phyloP scores from a whole-genome alignment of 2,113 vertebrate species.

The Sciurus niger region DNA sequence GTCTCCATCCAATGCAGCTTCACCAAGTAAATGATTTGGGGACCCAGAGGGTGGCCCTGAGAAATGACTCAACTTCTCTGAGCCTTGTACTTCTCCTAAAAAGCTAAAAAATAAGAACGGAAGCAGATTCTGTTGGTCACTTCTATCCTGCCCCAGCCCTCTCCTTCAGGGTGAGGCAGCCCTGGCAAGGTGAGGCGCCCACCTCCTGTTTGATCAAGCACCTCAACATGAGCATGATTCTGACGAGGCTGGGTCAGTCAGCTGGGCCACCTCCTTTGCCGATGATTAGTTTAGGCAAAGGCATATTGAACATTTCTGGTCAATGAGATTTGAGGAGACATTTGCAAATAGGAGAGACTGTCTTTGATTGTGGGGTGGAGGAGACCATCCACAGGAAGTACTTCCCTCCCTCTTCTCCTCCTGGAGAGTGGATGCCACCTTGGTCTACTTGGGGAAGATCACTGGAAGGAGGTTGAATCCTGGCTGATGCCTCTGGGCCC shows the following conservation, averaged over 20 bases:
- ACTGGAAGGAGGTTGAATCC: not conserved
- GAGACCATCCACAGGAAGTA: not conserved
- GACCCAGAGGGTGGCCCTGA: not conserved
- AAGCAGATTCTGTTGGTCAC: not conserved
- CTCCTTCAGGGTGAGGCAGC: not conserved
- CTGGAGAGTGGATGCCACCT: not conserved
- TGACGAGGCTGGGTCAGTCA: not conserved
- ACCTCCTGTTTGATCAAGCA: not conserved
- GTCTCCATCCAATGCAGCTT: not conserved
- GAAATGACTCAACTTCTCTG: not conserved
- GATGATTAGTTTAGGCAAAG: constrained; percentile 40
- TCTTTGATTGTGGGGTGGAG: not conserved
- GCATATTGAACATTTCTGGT: not conserved
- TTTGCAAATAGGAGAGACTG: not conserved
- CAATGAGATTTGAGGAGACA: constrained; percentile 29
- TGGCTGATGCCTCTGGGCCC: not conserved
- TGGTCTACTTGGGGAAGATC: not conserved
- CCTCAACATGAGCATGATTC: not conserved
- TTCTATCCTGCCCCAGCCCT: not conserved
- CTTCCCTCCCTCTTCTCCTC: not conserved
- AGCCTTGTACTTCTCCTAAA: not conserved
- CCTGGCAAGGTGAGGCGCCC: not conserved
- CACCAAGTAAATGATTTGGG: not conserved
- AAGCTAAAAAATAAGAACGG: not conserved
- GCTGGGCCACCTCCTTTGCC: not conserved